Conservation (phyloP, 2,797 vertebrate genomes). For the Crenichthys baileyi region DNA sequence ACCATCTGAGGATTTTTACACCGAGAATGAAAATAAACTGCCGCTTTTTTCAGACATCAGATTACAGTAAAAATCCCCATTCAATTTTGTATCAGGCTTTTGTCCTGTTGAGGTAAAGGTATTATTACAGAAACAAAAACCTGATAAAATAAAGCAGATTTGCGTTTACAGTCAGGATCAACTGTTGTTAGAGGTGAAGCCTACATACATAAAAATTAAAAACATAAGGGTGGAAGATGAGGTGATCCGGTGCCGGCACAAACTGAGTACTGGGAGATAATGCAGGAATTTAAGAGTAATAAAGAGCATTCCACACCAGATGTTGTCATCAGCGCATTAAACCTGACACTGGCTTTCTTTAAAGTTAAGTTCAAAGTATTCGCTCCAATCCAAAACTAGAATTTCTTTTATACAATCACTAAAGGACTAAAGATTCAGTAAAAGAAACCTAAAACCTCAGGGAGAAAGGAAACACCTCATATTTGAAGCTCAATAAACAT, state of each 20-base stretch:
- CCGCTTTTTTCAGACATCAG: slow-evolving; percentile 66
- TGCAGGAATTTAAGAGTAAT: slow-evolving; percentile 57
- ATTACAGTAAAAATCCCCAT: slow-evolving; percentile 54
- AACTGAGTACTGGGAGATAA: slow-evolving; percentile 58
- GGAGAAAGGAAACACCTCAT: neutral
- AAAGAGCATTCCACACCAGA: slow-evolving; percentile 21
- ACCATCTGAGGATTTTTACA: slow-evolving; percentile 65
- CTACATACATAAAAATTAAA: slow-evolving; percentile 42
- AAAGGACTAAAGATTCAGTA: neutral
- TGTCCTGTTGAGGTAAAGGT: slow-evolving; percentile 50
- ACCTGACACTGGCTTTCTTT: neutral
- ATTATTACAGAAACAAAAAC: slow-evolving; percentile 36
- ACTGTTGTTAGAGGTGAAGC: slow-evolving; percentile 30
- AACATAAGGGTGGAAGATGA: slow-evolving; percentile 53
- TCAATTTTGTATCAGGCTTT: slow-evolving; percentile 56
- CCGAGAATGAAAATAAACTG: slow-evolving; percentile 72
- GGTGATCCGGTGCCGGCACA: slow-evolving; percentile 35
- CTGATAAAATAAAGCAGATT: neutral
- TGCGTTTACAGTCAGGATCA: slow-evolving; percentile 27
- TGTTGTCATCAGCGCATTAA: slow-evolving; percentile 12
- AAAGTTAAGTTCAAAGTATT: neutral
- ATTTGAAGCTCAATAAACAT: neutral
- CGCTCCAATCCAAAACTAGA: neutral
- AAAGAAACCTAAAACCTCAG: neutral
- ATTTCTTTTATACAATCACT: neutral